Conservation (phyloP, 64 coral and sea anemone genomes). For the Stylophora pistillata region DNA sequence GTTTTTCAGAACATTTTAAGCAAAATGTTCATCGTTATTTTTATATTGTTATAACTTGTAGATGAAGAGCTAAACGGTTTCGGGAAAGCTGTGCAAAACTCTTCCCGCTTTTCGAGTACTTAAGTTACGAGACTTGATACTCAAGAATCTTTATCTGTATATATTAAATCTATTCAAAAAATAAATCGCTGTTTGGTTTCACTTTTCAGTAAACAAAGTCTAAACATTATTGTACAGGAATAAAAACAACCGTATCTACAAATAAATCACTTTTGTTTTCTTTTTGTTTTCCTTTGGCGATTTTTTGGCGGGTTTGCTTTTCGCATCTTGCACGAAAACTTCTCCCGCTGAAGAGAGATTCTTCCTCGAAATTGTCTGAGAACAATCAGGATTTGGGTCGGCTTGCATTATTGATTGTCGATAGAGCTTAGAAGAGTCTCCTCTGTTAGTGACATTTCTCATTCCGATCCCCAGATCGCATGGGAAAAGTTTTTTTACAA, state of each 20-base stretch:
- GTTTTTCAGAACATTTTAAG: no score
- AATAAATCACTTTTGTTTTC: constrained; percentile 23
- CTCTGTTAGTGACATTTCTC: not conserved
- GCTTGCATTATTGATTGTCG: not conserved
- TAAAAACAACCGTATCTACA: not conserved
- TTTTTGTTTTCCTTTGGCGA: not conserved
- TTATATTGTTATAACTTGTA: no score
- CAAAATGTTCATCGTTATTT: no score
- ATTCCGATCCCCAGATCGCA: not conserved
- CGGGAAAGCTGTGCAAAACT: no score
- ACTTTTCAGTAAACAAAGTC: not conserved
- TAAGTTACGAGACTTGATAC: no score
- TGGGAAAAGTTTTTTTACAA: not conserved
- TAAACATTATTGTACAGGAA: not conserved
- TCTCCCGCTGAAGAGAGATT: not conserved
- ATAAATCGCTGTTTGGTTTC: not conserved
- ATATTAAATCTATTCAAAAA: not conserved
- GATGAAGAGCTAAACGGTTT: no score
- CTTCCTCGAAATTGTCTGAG: not conserved
- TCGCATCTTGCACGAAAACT: not conserved
- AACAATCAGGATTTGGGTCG: no score
- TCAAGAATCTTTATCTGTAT: no score
- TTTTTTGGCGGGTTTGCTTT: not conserved
- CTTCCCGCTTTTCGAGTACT: no score
- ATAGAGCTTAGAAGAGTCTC: not conserved